Evolutionary conservation across 1,140 invertebrate genomes (phyloP), one percentile per base, ranked within the genome.

Genomic region (Oreohelix idahoensis): DNA sequence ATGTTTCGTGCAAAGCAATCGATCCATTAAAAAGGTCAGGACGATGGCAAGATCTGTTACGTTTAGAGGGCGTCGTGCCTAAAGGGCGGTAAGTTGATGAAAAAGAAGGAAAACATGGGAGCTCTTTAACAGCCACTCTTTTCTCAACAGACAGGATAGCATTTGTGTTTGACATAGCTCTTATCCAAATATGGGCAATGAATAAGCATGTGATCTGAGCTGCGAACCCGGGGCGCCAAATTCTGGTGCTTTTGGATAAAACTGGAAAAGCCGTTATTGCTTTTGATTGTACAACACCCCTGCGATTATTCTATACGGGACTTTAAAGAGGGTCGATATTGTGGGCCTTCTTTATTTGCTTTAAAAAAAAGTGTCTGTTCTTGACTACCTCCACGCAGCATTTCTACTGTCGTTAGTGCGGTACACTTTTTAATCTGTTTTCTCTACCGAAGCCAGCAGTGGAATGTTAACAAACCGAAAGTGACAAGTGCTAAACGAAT

Each of bases 131-230:
- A 17, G 11, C n/a, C 63, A 29, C n/a, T 66, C 63, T 10, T 66
- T 66, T 66, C 63, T 66, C 63, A 66, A 35, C 63, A 66, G 63
- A 66, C 63, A 66, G 63, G 63, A 66, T 66, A 66, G 29, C 63
- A 66, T 66, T 66, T 66, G 63, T 66, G 63, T 66, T 66, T 66
- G 29, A 66, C 63, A 66, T 66, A 32, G 63, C 63, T 29, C 63
- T 66, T 66, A 10, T 66, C 29, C 63, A 66, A 66, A 66, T 66
- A 66, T 66, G 63, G 10, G 63, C 29, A 66, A 13, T 66, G 63
- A 66, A 66, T 66, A 66, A 66, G 63, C 63, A 66, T 66, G 63
- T 66, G 63, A 32, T 66, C 63, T 66, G n/a, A 13, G 8, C 63
- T 66, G n/a, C 29, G 11, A 66, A 66, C 29, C 29, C 2, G 63